Evolutionary conservation across 2,888 invertebrate species (phyloP), one percentile per base, ranked within the genome.

Genomic region (Epinotia demarniana): DNA sequence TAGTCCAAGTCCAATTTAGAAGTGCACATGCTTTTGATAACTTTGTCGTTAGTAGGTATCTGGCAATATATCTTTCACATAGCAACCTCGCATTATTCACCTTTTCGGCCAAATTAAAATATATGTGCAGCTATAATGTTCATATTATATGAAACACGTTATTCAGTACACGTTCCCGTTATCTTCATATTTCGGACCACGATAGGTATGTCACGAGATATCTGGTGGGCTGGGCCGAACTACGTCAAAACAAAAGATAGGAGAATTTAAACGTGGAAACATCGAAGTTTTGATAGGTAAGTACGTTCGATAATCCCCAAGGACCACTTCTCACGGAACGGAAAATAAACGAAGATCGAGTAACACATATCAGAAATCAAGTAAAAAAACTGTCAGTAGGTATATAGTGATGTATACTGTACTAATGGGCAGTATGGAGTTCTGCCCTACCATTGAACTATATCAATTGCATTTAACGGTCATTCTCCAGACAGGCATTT

Each of bases 221-320:
- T n/a, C 19, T 43, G 46, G 39, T 67, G 60, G 60, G 33, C 12
- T 49, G 66, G 66, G 60, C 60, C 8, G 55, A 73, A 53, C 53
- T 23, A 60, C 60, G 43, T 33, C 60, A 13, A 16, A 67, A 19
- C 18, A 60, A 27, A 19, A 73, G 66, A 73, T 66, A 60, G 49
- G 49, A 49, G 46, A 27, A 18, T 27, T 39, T 58, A 13, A 23
- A 46, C 12, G 13, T 57, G 43, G 57, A 58, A 64, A 9, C 53
- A 58, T 60, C 58, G 27, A 72, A 72, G 72, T 72, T 72, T 39
- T n/a, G 27, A 1, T n/a, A n/a, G n/a, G n/a, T n/a, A n/a, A n/a
- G n/a, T 16, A 16, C 11, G 49, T 18, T 39, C n/a, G 39, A 3
- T 27, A 11, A 39, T 49, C 49, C 49, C 19, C 12, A 23, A 27